Evolutionary conservation across 1,140 invertebrate species (phyloP).

Genomic region (Drosophila ananassae): DNA sequence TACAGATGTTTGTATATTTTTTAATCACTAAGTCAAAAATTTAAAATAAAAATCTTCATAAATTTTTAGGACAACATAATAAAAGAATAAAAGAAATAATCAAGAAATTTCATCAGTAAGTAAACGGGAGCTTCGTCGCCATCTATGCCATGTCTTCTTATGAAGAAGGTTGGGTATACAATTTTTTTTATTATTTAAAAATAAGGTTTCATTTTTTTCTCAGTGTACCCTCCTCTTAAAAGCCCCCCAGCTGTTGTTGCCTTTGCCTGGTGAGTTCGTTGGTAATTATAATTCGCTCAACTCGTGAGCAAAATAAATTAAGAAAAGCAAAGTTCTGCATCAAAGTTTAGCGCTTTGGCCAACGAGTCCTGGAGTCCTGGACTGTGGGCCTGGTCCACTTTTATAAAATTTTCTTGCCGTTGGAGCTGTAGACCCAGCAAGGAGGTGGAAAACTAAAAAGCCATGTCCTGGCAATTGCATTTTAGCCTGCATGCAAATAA

Average conservation of each 20-base stretch:
- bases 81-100: too few relatives aligned
- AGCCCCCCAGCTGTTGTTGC: constrained; percentile 13
- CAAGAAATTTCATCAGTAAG: too few relatives aligned
- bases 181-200: too few relatives aligned
- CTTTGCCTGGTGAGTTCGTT: constrained; percentile 29
- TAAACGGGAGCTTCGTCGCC: too few relatives aligned
- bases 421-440: constrained; percentile 25
- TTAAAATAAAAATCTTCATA: too few relatives aligned
- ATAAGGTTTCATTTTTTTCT: not conserved
- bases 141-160: too few relatives aligned
- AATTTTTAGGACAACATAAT: too few relatives aligned
- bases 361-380: constrained; percentile 11
- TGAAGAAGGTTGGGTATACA: too few relatives aligned
- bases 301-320: constrained; percentile 81
- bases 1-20: too few relatives aligned
- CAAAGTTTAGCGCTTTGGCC: constrained; percentile 39
- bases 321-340: constrained; percentile 72
- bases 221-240: constrained; percentile 3
- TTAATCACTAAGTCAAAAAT: too few relatives aligned
- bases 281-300: constrained; percentile 74
- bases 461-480: constrained; percentile 68
- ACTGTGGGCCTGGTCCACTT: constrained; percentile 29
- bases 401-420: constrained; percentile 38
- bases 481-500: constrained; percentile 78
- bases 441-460: constrained; percentile 27